Evolutionary conservation across 2,113 vertebrate species (phyloP), one percentile per base, ranked within the genome.

Genomic region (Odontophorus gujanensis): DNA sequence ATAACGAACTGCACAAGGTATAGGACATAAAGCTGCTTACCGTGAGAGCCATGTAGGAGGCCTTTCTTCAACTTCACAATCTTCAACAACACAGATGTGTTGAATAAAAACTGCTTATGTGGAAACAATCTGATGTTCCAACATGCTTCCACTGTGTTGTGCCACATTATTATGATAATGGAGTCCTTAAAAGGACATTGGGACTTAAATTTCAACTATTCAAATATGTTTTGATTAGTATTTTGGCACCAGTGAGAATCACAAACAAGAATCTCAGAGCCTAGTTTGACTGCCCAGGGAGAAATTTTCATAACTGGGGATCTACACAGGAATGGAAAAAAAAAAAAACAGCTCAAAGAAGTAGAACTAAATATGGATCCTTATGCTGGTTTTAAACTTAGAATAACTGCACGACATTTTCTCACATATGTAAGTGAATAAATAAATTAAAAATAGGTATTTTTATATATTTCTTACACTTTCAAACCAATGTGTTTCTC

Each of bases 61-160:
- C 17, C 73, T 12, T 42, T 47, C 32, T 36, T 63, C 36, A 42
- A 21, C 42, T n/a, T n/a, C n/a, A n/a, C n/a, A n/a, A n/a, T n/a
- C n/a, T n/a, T n/a, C n/a, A n/a, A n/a, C n/a, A n/a, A n/a, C n/a
- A n/a, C n/a, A 67, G 53, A 55, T 38, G 25, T 8, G 18, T 40
- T 4, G 0, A 21, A 48, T 43, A 18, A n/a, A 42, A 69, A 30
- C 16, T 34, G 8, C 12, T 74, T 89, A 48, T 16, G 15, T 20
- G 79, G 65, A 83, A 92, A 72, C 43, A 78, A 88, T 75, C 30
- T 84, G 38, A 30, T 81, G 81, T 90, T 81, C 57, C 53, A 24
- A 76, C 62, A 66, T 8, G 11, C 6, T 84, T 81, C 74, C 36
- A 32, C 3, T 87, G 17, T 16, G 28, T 84, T 92, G 92, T 53